Evolutionary conservation across 2,113 vertebrate genomes (phyloP).

Genomic region (Crocuta crocuta): DNA sequence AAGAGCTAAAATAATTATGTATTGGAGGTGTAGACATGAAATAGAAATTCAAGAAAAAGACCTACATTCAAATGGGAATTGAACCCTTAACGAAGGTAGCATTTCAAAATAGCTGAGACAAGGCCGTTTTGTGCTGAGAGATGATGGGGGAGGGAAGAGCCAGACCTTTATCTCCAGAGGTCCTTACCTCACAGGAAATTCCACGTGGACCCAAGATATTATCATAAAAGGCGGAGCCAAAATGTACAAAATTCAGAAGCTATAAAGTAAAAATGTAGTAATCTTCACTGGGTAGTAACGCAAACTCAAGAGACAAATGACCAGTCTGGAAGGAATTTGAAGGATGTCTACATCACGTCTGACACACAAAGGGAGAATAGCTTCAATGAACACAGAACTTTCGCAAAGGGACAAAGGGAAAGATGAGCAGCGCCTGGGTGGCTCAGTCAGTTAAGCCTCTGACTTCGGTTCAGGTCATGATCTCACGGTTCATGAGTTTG

Average conservation of each 20-base stretch:
- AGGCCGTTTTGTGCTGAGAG: neutral
- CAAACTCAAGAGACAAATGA: neutral
- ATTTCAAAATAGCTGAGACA: conserved; percentile 16
- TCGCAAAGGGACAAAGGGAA: neutral
- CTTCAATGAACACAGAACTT: neutral
- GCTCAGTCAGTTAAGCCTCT: no score
- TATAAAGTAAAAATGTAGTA: neutral
- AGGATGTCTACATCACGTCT: neutral
- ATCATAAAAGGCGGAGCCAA: neutral
- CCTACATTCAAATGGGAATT: neutral
- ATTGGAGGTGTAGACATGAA: neutral
- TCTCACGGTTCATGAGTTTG: no score
- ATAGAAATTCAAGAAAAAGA: neutral
- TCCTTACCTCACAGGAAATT: neutral
- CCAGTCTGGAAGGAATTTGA: neutral
- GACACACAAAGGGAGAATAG: neutral
- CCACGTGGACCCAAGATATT: neutral
- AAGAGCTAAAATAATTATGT: neutral
- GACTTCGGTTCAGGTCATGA: no score
- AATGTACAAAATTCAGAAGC: neutral
- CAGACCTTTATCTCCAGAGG: neutral
- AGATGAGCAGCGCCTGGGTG: neutral
- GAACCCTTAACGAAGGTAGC: neutral
- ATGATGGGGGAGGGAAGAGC: neutral
- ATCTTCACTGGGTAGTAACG: neutral